Evolutionary conservation across 1,140 invertebrate species (phyloP), one percentile per base, ranked within the genome.

Genomic region (Heliconius hermathena): DNA sequence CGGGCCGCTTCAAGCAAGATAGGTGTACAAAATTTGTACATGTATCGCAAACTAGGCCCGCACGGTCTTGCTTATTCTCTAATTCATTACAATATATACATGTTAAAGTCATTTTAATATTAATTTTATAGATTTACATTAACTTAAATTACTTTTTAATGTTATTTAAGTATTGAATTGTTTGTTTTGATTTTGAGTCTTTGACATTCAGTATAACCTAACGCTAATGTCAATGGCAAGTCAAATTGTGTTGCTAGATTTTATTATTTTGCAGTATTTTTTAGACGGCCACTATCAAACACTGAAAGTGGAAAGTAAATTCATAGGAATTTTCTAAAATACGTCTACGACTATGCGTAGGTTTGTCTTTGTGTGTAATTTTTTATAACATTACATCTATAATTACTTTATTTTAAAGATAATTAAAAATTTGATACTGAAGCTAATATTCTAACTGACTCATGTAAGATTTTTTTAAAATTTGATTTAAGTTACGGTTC

Each of bases 21-120:
- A 96, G 87, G 86, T 97, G 97, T 46, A 97, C 95, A 82, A 94
- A 95, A 81, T 84, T 83, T 1, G 90, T 85, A 84, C 97, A 97
- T 66, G 88, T 85, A 26, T 89, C 86, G 84, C 96, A 96, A 41
- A 87, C 85, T n/a, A 94, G 82, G 3, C 89, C 90, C 1, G 93
- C 92, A 1, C 81, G 82, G 33, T 87, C 73, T 78, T 94, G 92
- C 71, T 93, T 94, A 70, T 89, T 81, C 71, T 94, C 93, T 18
- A 84, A 83, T 29, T 89, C 83, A 33, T 91, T 87, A 77, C 93
- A 94, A 75, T 93, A 93, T 86, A 91, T 93, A 74, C 91, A 94
- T 5, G 76, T 81, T 26, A 26, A n/a, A 38, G 33, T 29, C 60
- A 66, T 66, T 66, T 66, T 66, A 66, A 26, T 9, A 41, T 18